Percentiles rank a stretch among this genome's conserved stretches.
These are phyloP conservation scores for Aurelia coerulea DNA, from an alignment of 30 jellyfish, hydroid and myxozoan genomes.

Conservation along the genomic window DNA sequence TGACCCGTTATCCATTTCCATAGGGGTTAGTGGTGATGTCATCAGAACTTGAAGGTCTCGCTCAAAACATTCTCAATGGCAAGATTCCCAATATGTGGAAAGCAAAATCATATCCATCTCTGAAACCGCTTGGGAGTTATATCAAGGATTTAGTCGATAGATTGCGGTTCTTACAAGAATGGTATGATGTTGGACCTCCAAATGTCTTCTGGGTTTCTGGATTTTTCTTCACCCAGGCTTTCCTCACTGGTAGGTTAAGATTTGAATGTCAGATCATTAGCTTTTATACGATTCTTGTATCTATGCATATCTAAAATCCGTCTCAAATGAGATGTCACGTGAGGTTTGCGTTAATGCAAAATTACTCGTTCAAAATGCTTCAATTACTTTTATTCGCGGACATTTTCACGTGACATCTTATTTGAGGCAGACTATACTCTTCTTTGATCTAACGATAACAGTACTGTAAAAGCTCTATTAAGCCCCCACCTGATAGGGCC, in stretches of 20 bases:
- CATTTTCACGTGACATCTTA: too few relatives aligned
- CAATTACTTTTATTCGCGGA: too few relatives aligned
- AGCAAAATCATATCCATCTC: slow-evolving; percentile 85
- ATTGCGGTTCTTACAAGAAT: slow-evolving; percentile 75
- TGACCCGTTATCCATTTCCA: neutral
- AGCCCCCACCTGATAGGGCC: too few relatives aligned
- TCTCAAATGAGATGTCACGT: too few relatives aligned
- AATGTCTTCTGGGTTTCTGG: slow-evolving; percentile 90
- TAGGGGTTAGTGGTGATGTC: slow-evolving; percentile 96
- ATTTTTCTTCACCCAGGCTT: slow-evolving; percentile 93
- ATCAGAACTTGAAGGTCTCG: slow-evolving; percentile 81
- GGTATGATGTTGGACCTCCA: slow-evolving; percentile 91
- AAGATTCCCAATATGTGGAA: slow-evolving; percentile 88
- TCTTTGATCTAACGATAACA: too few relatives aligned
- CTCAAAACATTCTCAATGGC: slow-evolving; percentile 84
- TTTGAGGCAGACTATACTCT: too few relatives aligned
- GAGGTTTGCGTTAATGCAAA: too few relatives aligned
- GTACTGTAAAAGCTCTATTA: too few relatives aligned
- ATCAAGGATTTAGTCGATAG: slow-evolving; percentile 81
- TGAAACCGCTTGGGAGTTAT: slow-evolving; percentile 93
- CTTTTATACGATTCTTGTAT: too few relatives aligned
- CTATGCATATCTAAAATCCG: too few relatives aligned
- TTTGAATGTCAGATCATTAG: neutral
- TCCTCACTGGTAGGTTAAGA: slow-evolving; percentile 78
- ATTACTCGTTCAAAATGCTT: too few relatives aligned